Conservation (phyloP, 2,888 invertebrate genomes). For the Tenthredo mesomela region DNA sequence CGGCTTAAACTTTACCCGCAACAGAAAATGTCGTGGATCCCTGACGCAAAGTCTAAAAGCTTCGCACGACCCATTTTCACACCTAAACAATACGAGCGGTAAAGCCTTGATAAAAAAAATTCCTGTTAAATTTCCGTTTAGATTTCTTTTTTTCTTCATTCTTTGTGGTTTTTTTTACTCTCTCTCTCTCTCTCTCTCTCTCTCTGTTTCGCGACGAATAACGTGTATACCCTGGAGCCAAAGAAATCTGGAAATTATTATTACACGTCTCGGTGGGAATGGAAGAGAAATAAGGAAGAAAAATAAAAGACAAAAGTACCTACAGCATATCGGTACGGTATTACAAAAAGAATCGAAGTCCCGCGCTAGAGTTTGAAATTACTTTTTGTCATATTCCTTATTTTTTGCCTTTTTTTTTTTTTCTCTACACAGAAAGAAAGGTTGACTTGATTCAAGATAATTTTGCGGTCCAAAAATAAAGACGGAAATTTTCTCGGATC, state of each 20-base stretch:
- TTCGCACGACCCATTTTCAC: conserved; percentile 6
- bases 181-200: neutral
- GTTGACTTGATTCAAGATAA: no score
- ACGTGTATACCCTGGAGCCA: neutral
- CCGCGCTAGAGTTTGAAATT: conserved; percentile 25
- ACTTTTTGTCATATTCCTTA: neutral
- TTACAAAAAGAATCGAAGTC: neutral
- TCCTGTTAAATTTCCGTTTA: neutral
- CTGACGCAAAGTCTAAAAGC: conserved; percentile 10
- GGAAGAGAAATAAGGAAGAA: neutral
- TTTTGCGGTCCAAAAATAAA: no score
- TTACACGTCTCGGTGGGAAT: conserved; percentile 21
- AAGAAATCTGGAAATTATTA: conserved; percentile 28
- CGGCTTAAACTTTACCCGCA: conserved; percentile 4
- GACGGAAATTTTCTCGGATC: no score
- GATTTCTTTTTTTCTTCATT: neutral
- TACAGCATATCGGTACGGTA: neutral
- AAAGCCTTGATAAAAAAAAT: conserved; percentile 11
- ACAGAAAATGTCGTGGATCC: neutral
- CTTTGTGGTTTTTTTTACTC: neutral
- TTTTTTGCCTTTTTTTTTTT: neutral
- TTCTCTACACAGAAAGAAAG: no score
- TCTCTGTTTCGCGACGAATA: neutral
- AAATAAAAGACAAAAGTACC: conserved; percentile 8
- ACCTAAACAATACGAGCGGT: neutral